Base-by-base conservation (phyloP, 2,113 vertebrate genomes). In the Centropus bengalensis region DNA sequence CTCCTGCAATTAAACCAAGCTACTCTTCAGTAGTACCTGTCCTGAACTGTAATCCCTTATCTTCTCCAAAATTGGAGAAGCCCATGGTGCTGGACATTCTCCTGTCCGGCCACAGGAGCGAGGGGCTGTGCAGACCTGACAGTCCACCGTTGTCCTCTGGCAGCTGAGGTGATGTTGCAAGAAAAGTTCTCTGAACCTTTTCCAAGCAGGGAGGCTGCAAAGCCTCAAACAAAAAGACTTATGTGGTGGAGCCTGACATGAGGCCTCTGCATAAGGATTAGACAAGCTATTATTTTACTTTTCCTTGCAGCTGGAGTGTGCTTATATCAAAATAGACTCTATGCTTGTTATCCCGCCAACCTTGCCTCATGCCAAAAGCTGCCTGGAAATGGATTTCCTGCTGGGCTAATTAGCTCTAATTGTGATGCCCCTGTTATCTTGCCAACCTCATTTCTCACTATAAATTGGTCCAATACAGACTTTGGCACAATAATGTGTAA, bases 331-430 rank as follows among this genome's bases (percentile, higher is more conserved):
- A 97, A 96, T 93, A 92, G 94, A 86, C 91, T 96, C 83, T 92
- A 55, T 60, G 83, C 92, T 95, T 96, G 91, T 96, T 95, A 95
- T 81, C 62, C 96, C 64, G 88, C 96, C 96, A 96, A 36, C 64
- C 73, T 92, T 3, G 19, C 23, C 60, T 96, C 94, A 92, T 96
- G 96, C 96, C 96, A 96, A 96, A 96, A 95, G 88, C 96, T 95
- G 96, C 88, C 95, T 96, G 94, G 92, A 96, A 96, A 95, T 96
- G 88, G 92, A 96, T 96, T 96, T 96, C 96, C 96, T 96, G 96
- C 96, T 96, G 96, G 88, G 95, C 94, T 96, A 96, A 96, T 96
- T 96, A 96, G 92, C 86, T 93, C 88, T 96, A 96, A 96, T 96
- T 96, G 95, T 94, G 94, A 95, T 96, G 92, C 92, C 95, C 95